A percentile compares a stretch with the other conserved stretches of the same genome.
Conservation (phyloP, 2,888 invertebrate genomes). For the Elmis aenea region DNA sequence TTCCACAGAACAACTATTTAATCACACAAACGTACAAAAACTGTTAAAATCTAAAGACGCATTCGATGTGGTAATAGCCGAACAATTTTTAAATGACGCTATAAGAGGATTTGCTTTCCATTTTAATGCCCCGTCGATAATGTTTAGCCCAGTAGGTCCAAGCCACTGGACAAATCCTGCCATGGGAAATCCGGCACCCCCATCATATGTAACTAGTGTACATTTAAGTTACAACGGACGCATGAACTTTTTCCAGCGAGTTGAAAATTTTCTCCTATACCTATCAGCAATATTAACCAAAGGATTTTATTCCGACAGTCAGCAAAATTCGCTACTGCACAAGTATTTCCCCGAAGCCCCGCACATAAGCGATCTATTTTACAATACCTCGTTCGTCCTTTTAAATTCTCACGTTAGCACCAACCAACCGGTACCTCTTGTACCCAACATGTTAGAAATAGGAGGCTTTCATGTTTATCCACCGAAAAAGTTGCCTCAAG, state of each 20-base stretch:
- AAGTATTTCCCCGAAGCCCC: conserved; percentile 21
- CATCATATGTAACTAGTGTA: conserved; percentile 48
- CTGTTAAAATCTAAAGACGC: conserved; percentile 27
- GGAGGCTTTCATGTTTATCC: conserved; percentile 23
- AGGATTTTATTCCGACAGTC: conserved; percentile 10
- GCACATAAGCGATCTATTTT: conserved; percentile 15
- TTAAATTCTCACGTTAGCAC: conserved; percentile 22
- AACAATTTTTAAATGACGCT: conserved; percentile 47
- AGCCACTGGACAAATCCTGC: conserved; percentile 44
- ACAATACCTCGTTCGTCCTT: conserved; percentile 23
- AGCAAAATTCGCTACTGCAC: conserved; percentile 19
- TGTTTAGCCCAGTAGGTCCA: conserved; percentile 38
- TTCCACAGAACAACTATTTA: too few species aligned
- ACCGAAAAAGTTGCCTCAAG: conserved; percentile 21
- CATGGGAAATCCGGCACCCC: conserved; percentile 46
- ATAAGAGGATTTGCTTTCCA: conserved; percentile 37
- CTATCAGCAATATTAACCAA: background rate
- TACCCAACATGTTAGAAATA: conserved; percentile 27
- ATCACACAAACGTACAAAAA: conserved; percentile 17
- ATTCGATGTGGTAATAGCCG: conserved; percentile 39
- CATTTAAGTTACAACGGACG: conserved; percentile 14
- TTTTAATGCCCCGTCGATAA: conserved; percentile 32
- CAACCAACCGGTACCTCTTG: conserved; percentile 12
- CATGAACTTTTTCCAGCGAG: conserved; percentile 15
- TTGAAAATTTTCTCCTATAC: conserved; percentile 10